Conservation (phyloP, 2,113 vertebrate species). For the Philantomba maxwellii region DNA sequence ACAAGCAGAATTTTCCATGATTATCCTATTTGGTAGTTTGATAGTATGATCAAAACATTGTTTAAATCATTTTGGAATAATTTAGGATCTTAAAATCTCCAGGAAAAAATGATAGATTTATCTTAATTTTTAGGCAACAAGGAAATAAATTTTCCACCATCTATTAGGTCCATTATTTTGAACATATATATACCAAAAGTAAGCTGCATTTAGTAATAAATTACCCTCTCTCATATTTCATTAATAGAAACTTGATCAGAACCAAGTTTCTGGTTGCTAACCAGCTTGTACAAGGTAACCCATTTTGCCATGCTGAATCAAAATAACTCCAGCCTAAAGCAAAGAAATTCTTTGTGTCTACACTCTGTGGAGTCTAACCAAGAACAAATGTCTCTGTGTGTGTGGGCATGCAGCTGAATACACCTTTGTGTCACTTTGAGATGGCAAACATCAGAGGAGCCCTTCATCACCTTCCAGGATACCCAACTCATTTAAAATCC, state of each 20-base stretch:
- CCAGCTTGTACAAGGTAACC: background rate
- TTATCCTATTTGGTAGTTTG: conserved; percentile 18
- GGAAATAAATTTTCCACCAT: background rate
- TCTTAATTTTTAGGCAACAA: conserved; percentile 6
- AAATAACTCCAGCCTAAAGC: background rate
- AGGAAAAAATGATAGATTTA: conserved; percentile 22
- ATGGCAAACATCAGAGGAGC: background rate
- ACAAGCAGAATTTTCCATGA: background rate
- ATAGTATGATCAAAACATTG: background rate
- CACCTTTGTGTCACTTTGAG: background rate
- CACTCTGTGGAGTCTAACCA: background rate
- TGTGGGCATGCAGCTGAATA: background rate
- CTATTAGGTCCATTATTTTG: background rate
- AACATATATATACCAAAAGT: background rate
- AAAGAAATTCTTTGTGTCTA: background rate
- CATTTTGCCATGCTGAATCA: background rate
- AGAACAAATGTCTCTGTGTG: background rate
- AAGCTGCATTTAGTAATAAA: background rate
- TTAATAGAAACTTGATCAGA: background rate
- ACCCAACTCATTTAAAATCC: background rate
- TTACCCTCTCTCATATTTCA: background rate
- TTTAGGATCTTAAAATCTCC: background rate
- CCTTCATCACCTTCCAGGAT: background rate
- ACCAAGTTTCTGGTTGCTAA: background rate
- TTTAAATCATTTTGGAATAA: background rate